Conservation (phyloP, 2,888 invertebrate species). For the Megamerina dolium region DNA sequence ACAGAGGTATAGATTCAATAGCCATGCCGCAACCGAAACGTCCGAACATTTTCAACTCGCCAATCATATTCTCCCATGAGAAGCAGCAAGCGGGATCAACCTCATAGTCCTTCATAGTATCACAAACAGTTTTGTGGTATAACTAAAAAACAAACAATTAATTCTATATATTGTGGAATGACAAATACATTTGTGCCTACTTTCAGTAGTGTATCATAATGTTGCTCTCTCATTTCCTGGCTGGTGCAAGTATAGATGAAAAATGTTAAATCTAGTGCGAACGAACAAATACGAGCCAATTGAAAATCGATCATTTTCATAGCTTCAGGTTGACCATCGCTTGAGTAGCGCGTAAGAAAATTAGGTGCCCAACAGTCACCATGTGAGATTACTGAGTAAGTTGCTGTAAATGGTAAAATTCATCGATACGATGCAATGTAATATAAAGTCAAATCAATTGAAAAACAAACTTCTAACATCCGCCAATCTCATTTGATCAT, state of each 20-base stretch:
- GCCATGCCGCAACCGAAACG: constrained; percentile 53
- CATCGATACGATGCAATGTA: background rate
- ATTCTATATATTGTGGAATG: no score
- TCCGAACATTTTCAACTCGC: constrained; percentile 51
- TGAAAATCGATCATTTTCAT: constrained; percentile 66
- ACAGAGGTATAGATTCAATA: constrained; percentile 54
- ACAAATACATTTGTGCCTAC: constrained; percentile 38
- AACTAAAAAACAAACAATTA: no score
- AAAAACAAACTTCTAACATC: constrained; percentile 32
- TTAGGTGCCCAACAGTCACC: constrained; percentile 76
- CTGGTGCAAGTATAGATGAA: constrained; percentile 60
- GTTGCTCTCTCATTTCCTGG: constrained; percentile 52
- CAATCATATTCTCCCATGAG: constrained; percentile 34
- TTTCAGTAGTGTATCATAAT: constrained; percentile 53
- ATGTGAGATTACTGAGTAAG: constrained; percentile 52
- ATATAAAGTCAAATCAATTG: no score
- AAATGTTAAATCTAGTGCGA: constrained; percentile 48
- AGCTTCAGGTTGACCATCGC: constrained; percentile 28
- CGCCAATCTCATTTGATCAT: constrained; percentile 47
- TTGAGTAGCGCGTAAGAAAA: constrained; percentile 54
- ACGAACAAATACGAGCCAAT: constrained; percentile 50
- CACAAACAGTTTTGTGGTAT: constrained; percentile 57
- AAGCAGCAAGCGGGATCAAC: constrained; percentile 55
- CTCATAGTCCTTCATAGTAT: constrained; percentile 55
- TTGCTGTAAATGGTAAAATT: background rate